Percentiles rank a stretch among this genome's conserved stretches.
Conservation (phyloP, 2,888 invertebrate genomes). For the Sminthurides aquaticus region DNA sequence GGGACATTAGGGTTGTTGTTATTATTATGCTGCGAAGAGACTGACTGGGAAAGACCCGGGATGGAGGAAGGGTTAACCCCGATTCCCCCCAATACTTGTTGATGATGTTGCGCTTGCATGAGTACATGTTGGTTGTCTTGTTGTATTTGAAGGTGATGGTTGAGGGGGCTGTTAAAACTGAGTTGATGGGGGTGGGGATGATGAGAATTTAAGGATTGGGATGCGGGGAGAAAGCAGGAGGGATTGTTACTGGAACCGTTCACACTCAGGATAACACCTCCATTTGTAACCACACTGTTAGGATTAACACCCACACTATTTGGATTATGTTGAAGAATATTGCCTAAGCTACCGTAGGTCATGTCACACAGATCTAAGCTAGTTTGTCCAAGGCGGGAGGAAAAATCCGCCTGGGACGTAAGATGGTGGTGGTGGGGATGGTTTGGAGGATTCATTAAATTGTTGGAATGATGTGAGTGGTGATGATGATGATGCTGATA, state of each 20-base stretch:
- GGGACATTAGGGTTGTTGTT: slow-evolving; percentile 49
- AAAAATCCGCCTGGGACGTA: slow-evolving; percentile 5
- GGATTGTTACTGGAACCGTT: slow-evolving; percentile 8
- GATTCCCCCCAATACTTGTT: slow-evolving; percentile 38
- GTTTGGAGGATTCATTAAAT: slow-evolving; percentile 28
- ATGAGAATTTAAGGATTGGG: slow-evolving; percentile 23
- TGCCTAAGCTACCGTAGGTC: slow-evolving; percentile 7
- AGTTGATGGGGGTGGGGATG: slow-evolving; percentile 28
- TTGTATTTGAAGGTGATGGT: slow-evolving; percentile 37
- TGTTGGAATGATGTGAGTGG: slow-evolving; percentile 26
- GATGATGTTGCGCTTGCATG: slow-evolving; percentile 48
- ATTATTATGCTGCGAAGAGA: slow-evolving; percentile 3
- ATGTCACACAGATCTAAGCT: slow-evolving; percentile 21
- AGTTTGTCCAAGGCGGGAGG: slow-evolving; percentile 1
- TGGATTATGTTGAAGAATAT: slow-evolving; percentile 1
- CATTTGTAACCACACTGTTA: not conserved
- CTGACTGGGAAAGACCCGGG: not conserved
- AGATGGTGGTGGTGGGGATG: slow-evolving; percentile 5
- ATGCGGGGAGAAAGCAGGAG: slow-evolving; percentile 20
- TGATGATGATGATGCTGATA: slow-evolving; percentile 33
- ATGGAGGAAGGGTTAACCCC: slow-evolving; percentile 7
- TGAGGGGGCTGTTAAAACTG: not conserved
- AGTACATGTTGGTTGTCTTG: slow-evolving; percentile 47
- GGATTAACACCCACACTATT: not conserved
- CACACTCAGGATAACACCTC: not conserved